A percentile compares a stretch with the other conserved stretches of the same genome.
Conservation (phyloP, 2,113 vertebrate genomes). For the Sterna hirundo region DNA sequence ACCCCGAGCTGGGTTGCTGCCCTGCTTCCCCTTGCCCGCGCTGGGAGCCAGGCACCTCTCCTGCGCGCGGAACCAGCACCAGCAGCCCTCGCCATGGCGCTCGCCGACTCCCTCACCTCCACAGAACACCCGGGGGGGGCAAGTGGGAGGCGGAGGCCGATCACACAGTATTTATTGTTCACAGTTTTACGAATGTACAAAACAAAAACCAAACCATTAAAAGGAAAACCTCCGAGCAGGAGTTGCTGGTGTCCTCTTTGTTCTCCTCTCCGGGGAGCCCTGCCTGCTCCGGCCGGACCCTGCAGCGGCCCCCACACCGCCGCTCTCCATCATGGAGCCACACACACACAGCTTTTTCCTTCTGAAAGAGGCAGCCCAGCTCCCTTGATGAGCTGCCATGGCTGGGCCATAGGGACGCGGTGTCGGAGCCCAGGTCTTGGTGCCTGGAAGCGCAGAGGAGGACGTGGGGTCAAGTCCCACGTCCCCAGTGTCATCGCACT, state of each 20-base stretch:
- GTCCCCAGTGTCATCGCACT: not conserved
- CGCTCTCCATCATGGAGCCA: not conserved
- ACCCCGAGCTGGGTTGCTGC: not conserved
- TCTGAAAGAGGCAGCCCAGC: not conserved
- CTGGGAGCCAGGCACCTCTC: not conserved
- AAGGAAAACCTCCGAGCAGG: not conserved
- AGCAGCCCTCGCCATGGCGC: not conserved
- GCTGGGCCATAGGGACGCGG: not conserved
- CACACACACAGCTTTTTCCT: not conserved
- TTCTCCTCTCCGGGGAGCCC: not conserved
- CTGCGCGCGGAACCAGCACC: accelerated
- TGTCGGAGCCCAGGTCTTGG: not conserved
- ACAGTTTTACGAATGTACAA: slow-evolving; percentile 67
- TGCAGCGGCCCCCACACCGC: accelerated
- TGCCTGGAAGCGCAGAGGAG: not conserved
- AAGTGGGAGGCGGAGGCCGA: not conserved
- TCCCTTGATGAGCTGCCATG: accelerated
- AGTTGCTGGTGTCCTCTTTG: not conserved
- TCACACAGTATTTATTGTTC: slow-evolving; percentile 62
- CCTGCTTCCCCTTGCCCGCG: not conserved
- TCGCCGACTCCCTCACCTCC: not conserved
- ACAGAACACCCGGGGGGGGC: not conserved
- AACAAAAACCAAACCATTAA: slow-evolving; percentile 64
- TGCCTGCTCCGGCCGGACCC: not conserved
- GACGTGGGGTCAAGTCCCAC: accelerated